Conservation (phyloP, 2,888 invertebrate species). For the Dolichopus griseipennis region DNA sequence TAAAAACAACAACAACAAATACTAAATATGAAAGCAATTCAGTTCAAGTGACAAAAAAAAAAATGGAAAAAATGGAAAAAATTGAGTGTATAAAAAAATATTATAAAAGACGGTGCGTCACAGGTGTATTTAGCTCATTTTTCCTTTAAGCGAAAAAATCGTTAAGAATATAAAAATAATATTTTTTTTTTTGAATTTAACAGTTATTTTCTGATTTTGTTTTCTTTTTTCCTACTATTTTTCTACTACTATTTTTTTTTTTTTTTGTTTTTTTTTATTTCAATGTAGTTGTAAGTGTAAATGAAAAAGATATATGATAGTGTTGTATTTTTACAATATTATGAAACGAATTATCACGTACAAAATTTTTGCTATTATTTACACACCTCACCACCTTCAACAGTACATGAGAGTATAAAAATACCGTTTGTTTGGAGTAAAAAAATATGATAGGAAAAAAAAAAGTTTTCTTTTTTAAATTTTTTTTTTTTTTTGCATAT, state of each 20-base stretch:
- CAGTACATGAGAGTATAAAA: not conserved
- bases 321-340: not conserved
- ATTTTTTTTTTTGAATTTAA: too few relatives aligned
- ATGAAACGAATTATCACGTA: not conserved
- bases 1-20: not conserved
- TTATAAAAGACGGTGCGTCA: not conserved
- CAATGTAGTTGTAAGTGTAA: too few relatives aligned
- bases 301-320: too few relatives aligned
- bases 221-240: not conserved
- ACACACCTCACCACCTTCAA: not conserved
- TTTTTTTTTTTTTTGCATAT: too few relatives aligned
- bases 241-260: not conserved
- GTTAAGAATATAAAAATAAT: not conserved
- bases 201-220: not conserved
- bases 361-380: not conserved
- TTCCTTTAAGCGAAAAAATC: constrained; percentile 1
- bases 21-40: not conserved
- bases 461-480: too few relatives aligned
- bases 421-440: not conserved
- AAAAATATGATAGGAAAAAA: too few relatives aligned
- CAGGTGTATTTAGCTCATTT: not conserved
- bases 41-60: not conserved
- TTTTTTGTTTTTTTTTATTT: not conserved
- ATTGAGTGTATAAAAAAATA: too few relatives aligned
- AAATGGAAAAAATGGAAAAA: too few relatives aligned